Evolutionary conservation across 2,113 vertebrate species (phyloP).

Genomic region (Trichomycterus rosablanca): DNA sequence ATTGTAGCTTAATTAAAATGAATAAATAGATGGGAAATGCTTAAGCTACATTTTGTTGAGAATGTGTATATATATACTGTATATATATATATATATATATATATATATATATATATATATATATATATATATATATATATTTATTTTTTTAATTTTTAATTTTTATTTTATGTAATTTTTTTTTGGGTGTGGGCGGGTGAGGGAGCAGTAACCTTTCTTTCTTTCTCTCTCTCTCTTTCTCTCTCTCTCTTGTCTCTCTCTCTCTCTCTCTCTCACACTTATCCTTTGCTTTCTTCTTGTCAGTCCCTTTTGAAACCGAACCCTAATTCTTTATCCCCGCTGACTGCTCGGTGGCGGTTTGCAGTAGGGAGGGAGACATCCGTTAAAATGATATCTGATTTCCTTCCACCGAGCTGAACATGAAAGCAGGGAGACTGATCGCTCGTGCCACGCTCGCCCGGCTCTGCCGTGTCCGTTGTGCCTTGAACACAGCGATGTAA

Average conservation of each 20-base stretch:
- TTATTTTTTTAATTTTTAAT: too few relatives aligned
- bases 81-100: too few relatives aligned
- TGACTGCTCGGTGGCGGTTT: constrained; percentile 31
- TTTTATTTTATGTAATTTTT: too few relatives aligned
- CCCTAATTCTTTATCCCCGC: constrained; percentile 44
- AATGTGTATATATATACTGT: too few relatives aligned
- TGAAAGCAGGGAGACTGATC: constrained; percentile 40
- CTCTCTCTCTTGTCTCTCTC: constrained; percentile 14
- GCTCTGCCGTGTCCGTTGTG: constrained; percentile 45
- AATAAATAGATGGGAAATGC: too few relatives aligned
- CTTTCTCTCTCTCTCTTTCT: constrained; percentile 11
- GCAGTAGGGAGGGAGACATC: constrained; percentile 43
- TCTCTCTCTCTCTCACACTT: constrained; percentile 19
- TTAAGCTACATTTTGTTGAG: too few relatives aligned
- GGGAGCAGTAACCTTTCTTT: background rate
- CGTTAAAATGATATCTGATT: constrained; percentile 54
- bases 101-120: too few relatives aligned
- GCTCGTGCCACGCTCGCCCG: constrained; percentile 42
- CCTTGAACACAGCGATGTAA: constrained; percentile 53
- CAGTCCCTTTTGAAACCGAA: constrained; percentile 25
- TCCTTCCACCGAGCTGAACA: constrained; percentile 32
- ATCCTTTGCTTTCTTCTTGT: constrained; percentile 3
- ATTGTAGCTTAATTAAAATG: too few relatives aligned
- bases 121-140: too few relatives aligned
- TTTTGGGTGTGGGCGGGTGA: too few relatives aligned